Evolutionary conservation across 2,113 vertebrate species (phyloP), one percentile per base, ranked within the genome.

Genomic region (Scomber colias): DNA sequence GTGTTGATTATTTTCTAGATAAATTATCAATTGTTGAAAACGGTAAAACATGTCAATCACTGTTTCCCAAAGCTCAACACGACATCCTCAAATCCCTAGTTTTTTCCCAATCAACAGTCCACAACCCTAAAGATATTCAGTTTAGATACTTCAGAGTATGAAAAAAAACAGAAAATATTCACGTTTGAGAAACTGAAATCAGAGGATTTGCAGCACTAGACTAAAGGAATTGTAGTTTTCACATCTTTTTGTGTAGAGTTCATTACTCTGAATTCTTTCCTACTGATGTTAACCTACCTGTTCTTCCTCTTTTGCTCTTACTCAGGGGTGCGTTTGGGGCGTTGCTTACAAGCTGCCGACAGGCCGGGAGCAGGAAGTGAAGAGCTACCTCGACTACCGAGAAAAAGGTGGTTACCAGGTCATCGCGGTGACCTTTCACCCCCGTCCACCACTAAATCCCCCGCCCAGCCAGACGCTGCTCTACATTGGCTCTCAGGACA

Each of bases 391-490:
- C 50, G 98, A 99, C 92, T 95, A 98, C 90, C 85, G 98, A 90
- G 98, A 99, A 90, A 99, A 99, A 84, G 97, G 97, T 17, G 98
- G 98, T 70, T 99, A 99, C 84, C 95, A 94, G 87, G 98, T 96
- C 77, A 94, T 95, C 53, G 93, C 92, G 0, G 96, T 97, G 56
- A 89, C 89, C 84, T 99, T 99, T 92, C 92, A 97, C 68, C 97
- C 97, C 5, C 84, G 87, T 59, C 86, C 85, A 5, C 75, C 86
- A 2, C 72, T 79, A 57, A 7, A 45, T 7, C 59, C 85, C 0
- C 67, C 73, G 0, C 92, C 91, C 1, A 75, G 68, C 79, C 96
- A 96, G 63, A 94, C 97, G 2, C 79, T 98, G 64, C 94, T 99
- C 1, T 99, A 99, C 94, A 97, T 99, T 4, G 98, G 98, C 86